A percentile compares a stretch with the other conserved stretches of the same genome.
phyloP scores from a whole-genome alignment of 1,140 invertebrate genomes.

The Pectinophora gossypiella region DNA sequence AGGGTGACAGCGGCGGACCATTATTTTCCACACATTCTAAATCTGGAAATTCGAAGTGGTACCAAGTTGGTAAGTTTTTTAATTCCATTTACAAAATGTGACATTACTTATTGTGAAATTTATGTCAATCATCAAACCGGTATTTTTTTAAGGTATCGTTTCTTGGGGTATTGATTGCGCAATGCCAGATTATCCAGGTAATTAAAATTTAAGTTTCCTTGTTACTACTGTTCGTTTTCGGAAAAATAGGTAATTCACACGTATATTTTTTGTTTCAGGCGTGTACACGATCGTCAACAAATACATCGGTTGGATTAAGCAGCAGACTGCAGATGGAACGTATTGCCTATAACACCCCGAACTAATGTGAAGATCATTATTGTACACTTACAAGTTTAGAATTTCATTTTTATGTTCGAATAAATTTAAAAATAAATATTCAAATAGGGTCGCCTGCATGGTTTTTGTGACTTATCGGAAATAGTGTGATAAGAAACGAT shows the following conservation, averaged over 20 bases:
- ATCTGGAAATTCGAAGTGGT: conserved; percentile 55
- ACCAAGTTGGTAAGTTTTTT: conserved; percentile 63
- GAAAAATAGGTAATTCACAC: too few relatives aligned
- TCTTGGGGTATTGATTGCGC: conserved; percentile 80
- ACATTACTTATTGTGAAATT: too few relatives aligned
- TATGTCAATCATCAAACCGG: too few relatives aligned
- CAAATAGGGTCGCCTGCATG: too few relatives aligned
- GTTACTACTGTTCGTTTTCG: not conserved
- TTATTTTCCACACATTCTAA: conserved; percentile 52
- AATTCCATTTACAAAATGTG: too few relatives aligned
- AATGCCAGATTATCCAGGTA: conserved; percentile 72
- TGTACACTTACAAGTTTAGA: not conserved
- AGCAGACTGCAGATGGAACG: conserved; percentile 54
- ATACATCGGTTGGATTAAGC: conserved; percentile 72
- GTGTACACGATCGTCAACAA: conserved; percentile 75
- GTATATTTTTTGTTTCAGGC: conserved; percentile 35
- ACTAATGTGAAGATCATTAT: not conserved
- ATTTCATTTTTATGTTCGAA: not conserved
- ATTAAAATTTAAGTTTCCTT: not conserved
- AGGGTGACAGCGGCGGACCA: conserved; percentile 82
- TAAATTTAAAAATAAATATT: too few relatives aligned
- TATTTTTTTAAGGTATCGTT: conserved; percentile 61
- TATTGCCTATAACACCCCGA: conserved; percentile 38
- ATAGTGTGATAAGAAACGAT: too few relatives aligned
- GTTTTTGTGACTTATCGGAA: too few relatives aligned